A percentile compares a stretch with the other conserved stretches of the same genome.
Evolutionary conservation across 2,888 invertebrate species (phyloP).

Genomic region (Meloe dianella): DNA sequence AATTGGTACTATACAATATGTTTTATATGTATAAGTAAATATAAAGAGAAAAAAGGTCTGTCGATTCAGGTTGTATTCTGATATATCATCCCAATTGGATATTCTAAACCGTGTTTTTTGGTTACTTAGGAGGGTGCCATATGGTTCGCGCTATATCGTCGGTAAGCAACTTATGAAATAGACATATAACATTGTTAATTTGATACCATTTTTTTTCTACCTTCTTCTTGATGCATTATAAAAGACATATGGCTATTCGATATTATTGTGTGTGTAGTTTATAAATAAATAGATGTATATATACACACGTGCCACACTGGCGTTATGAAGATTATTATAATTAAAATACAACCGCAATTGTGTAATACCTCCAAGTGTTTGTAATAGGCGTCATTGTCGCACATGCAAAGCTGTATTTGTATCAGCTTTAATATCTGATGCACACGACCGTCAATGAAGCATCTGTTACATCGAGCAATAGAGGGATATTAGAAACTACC

Average conservation of each 20-base stretch:
- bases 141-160: conserved; percentile 22
- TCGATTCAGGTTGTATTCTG: conserved; percentile 20
- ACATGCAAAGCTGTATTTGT: conserved; percentile 1
- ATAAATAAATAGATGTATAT: conserved; percentile 14
- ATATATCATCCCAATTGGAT: conserved; percentile 12
- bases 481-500: no score
- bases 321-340: conserved; percentile 17
- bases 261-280: conserved; percentile 9
- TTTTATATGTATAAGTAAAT: no score
- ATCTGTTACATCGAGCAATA: not conserved
- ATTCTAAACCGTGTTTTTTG: conserved; percentile 25
- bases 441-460: not conserved
- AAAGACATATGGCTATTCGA: conserved; percentile 19
- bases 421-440: no score
- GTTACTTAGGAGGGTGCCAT: conserved; percentile 18
- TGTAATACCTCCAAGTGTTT: not conserved
- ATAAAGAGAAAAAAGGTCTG: not conserved
- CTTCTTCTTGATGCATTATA: not conserved
- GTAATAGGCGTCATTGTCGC: not conserved
- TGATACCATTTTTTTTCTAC: conserved; percentile 21
- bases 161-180: not conserved
- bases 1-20: not conserved
- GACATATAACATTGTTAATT: conserved; percentile 25
- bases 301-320: conserved; percentile 22
- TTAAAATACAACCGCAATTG: conserved; percentile 18